Conservation (phyloP, 2,888 invertebrate species). For the Julus scandinavius region DNA sequence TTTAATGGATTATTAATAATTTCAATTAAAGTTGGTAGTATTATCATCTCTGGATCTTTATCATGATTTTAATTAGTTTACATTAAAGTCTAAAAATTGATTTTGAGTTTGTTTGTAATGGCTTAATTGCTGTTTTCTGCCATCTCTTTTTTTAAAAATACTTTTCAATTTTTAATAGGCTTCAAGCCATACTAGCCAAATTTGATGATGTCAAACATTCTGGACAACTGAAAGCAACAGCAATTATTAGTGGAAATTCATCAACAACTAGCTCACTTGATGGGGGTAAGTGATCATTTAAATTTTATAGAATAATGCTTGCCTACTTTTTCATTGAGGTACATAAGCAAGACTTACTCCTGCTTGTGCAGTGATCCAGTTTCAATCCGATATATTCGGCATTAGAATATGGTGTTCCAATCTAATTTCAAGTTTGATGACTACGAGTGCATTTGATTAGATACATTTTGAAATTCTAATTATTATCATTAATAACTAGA, state of each 20-base stretch:
- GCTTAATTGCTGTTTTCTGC: not conserved
- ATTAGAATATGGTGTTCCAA: no score
- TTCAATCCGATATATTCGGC: no score
- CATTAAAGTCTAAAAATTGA: not conserved
- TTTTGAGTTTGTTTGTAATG: not conserved
- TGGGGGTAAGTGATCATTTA: conserved; percentile 28
- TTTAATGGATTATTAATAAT: not conserved
- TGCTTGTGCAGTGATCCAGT: no score
- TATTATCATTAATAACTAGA: no score
- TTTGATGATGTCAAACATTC: conserved; percentile 87
- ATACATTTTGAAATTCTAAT: no score
- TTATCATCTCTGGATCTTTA: not conserved
- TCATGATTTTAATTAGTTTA: not conserved
- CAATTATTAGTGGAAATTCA: conserved; percentile 63
- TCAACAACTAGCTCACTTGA: conserved; percentile 50
- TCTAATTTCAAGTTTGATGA: no score
- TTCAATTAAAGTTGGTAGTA: not conserved
- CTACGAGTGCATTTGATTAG: no score
- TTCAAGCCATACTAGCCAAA: conserved; percentile 77
- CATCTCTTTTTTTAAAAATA: no score
- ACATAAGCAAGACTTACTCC: not conserved
- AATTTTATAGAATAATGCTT: not conserved
- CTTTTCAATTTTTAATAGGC: conserved; percentile 64
- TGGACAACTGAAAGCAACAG: conserved; percentile 82
- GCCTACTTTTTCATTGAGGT: not conserved